phyloP scores from a whole-genome alignment of 30 jellyfish, hydroid and myxozoan species.

The Hydractinia symbiolongicarpus region DNA sequence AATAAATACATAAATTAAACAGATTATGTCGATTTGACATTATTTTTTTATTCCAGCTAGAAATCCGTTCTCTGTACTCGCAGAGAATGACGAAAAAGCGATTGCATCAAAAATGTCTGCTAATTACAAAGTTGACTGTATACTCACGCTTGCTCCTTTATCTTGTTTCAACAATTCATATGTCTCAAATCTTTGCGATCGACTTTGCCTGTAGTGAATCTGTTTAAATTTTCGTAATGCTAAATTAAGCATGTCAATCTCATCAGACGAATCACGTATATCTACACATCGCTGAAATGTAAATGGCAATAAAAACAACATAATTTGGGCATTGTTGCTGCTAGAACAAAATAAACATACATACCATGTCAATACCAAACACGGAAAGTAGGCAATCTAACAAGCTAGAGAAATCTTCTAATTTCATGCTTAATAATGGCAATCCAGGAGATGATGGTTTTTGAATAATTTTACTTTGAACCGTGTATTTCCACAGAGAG shows the following conservation, averaged over 20 bases:
- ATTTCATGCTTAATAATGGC: constrained; percentile 5
- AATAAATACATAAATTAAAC: too few relatives aligned
- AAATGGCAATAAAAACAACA: not conserved
- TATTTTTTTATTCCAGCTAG: too few relatives aligned
- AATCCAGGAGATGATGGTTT: not conserved
- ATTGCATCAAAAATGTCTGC: too few relatives aligned
- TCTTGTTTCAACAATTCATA: constrained; percentile 32
- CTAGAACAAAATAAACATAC: not conserved
- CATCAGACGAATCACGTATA: constrained; percentile 56
- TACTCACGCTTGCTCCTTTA: not conserved
- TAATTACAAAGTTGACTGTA: too few relatives aligned
- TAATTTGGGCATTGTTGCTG: not conserved
- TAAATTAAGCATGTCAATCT: constrained; percentile 67
- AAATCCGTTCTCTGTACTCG: too few relatives aligned
- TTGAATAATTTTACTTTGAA: not conserved
- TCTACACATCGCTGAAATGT: constrained; percentile 39
- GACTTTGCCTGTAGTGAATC: constrained; percentile 55
- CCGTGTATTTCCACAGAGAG: not conserved
- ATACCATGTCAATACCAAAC: constrained; percentile 61
- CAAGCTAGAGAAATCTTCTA: constrained; percentile 18
- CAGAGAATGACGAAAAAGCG: too few relatives aligned
- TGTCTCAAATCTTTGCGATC: constrained; percentile 48
- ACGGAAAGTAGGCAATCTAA: constrained; percentile 44
- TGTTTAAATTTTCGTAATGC: constrained; percentile 57
- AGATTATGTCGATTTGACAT: too few relatives aligned